Evolutionary conservation across 2,797 vertebrate species (phyloP).

Genomic region (Cirrhinus molitorella): DNA sequence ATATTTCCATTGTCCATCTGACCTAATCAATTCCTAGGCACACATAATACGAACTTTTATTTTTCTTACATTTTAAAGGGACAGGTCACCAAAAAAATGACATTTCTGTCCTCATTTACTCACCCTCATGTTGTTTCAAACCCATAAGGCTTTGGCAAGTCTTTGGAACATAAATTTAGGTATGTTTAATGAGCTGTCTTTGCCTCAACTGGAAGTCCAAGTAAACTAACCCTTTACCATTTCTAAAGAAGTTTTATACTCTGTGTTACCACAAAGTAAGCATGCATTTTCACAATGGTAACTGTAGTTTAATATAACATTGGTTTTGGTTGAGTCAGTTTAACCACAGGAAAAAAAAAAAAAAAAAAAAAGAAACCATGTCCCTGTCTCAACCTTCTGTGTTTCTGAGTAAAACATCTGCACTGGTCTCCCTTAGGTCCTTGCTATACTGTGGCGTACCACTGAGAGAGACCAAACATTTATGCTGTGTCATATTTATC

Average conservation of each 20-base stretch:
- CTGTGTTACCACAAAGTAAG: neutral
- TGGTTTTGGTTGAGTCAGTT: too few species aligned
- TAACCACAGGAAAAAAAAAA: too few species aligned
- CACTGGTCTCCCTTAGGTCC: slow-evolving; percentile 51
- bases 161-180: neutral
- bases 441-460: slow-evolving; percentile 45
- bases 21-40: neutral
- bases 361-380: neutral
- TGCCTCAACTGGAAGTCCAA: neutral
- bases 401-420: slow-evolving; percentile 44
- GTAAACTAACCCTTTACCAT: neutral
- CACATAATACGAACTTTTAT: neutral
- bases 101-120: neutral
- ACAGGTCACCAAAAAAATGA: neutral
- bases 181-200: neutral
- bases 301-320: neutral
- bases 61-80: neutral
- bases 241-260: neutral
- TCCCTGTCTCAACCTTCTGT: slow-evolving; percentile 30
- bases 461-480: slow-evolving; percentile 60
- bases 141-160: neutral
- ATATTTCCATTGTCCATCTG: too few species aligned
- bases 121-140: neutral
- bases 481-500: slow-evolving; percentile 51
- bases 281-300: neutral